phyloP scores from a whole-genome alignment of 2,888 invertebrate genomes.

The Ophion obscuratus region DNA sequence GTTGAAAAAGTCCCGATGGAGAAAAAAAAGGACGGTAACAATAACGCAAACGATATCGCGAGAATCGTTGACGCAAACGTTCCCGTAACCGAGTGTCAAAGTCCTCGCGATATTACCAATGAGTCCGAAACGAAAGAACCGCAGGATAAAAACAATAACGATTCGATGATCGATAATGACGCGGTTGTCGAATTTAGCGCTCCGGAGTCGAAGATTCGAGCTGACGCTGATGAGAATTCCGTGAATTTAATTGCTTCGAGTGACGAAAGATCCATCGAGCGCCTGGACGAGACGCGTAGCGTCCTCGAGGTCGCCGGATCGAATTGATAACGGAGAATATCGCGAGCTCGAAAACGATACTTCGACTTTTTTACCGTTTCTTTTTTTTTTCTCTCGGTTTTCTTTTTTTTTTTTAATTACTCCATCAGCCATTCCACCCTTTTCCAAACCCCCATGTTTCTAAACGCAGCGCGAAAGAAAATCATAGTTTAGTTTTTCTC shows the following conservation, averaged over 20 bases:
- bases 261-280: slow-evolving; percentile 53
- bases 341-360: slow-evolving; percentile 40
- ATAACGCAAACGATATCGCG: slow-evolving; percentile 43
- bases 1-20: slow-evolving; percentile 34
- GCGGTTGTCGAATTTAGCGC: slow-evolving; percentile 40
- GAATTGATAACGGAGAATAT: slow-evolving; percentile 47
- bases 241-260: slow-evolving; percentile 40
- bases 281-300: slow-evolving; percentile 20
- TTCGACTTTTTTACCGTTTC: slow-evolving; percentile 40
- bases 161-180: slow-evolving; percentile 49
- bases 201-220: slow-evolving; percentile 32
- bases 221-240: slow-evolving; percentile 51
- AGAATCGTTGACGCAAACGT: slow-evolving; percentile 34
- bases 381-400: slow-evolving; percentile 14
- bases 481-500: slow-evolving; percentile 50
- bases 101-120: slow-evolving; percentile 33
- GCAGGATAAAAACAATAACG: slow-evolving; percentile 69
- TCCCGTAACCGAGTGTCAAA: slow-evolving; percentile 25
- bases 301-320: slow-evolving; percentile 56
- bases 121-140: slow-evolving; percentile 44
- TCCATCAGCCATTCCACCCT: background rate
- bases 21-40: slow-evolving; percentile 52
- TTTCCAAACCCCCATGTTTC: slow-evolving; percentile 2
- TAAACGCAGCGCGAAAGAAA: slow-evolving; percentile 49
- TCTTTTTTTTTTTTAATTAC: slow-evolving; percentile 15